A percentile compares a stretch with the other conserved stretches of the same genome.
These are phyloP conservation scores for Heteronetta atricapilla DNA, from an alignment of 2,113 vertebrate genomes.

Conservation along the genomic window DNA sequence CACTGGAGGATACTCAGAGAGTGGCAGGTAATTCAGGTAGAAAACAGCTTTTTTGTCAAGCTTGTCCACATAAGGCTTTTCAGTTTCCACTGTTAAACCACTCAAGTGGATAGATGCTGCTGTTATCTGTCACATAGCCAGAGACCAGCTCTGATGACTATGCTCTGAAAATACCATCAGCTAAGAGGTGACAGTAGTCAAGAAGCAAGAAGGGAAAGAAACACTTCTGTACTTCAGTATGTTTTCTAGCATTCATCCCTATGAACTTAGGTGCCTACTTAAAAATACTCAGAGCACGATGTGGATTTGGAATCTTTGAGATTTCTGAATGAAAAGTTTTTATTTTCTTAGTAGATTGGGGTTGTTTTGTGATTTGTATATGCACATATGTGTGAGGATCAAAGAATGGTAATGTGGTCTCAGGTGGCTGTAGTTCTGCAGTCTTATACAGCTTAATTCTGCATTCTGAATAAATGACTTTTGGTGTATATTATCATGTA, in stretches of 20 bases:
- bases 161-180: not conserved
- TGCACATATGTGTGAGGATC: accelerated
- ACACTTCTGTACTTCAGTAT: accelerated
- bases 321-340: not conserved
- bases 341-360: not conserved
- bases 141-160: not conserved
- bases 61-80: not conserved
- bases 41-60: conserved; percentile 44
- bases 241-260: not conserved
- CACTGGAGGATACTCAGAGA: not conserved
- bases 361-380: not conserved
- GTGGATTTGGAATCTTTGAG: not conserved
- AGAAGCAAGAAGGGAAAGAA: not conserved
- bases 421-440: not conserved
- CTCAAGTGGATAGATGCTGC: not conserved
- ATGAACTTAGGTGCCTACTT: not conserved
- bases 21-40: conserved; percentile 26
- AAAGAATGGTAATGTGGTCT: not conserved
- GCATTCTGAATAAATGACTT: not conserved
- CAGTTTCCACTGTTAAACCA: not conserved
- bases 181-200: not conserved
- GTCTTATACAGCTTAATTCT: not conserved
- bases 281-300: not conserved
- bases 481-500: not conserved
- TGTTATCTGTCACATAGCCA: not conserved